Percentiles rank a stretch among this genome's conserved stretches.
Conservation (phyloP, 2,797 vertebrate genomes). For the Micromesistius poutassou region DNA sequence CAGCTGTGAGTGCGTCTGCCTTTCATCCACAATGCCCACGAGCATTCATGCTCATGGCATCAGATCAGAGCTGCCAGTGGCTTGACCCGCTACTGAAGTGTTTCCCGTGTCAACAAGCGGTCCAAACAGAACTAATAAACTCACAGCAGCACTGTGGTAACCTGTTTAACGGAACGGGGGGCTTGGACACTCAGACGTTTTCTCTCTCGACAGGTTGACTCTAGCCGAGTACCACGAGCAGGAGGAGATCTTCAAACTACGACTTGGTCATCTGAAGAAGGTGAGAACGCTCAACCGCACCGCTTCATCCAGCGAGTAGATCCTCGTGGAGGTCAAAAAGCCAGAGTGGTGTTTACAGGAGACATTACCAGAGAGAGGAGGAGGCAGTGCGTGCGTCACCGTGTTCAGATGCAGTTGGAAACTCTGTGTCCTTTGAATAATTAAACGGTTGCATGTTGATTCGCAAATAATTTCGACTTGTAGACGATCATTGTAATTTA, state of each 20-base stretch:
- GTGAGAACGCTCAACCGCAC: slow-evolving; percentile 62
- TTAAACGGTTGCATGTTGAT: background rate
- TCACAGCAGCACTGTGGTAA: background rate
- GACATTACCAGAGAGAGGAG: background rate
- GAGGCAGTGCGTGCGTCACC: background rate
- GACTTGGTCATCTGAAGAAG: slow-evolving; percentile 98
- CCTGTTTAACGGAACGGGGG: background rate
- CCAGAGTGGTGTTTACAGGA: background rate
- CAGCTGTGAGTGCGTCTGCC: slow-evolving; percentile 81
- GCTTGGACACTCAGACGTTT: background rate
- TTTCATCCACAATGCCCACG: background rate
- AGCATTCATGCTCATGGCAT: background rate
- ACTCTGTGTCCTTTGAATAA: background rate
- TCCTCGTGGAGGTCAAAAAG: background rate
- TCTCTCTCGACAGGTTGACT: slow-evolving; percentile 77
- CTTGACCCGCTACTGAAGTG: background rate
- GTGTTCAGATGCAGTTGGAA: background rate
- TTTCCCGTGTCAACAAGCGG: background rate
- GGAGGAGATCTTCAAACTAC: slow-evolving; percentile 99
- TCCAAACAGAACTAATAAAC: background rate
- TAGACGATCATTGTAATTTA: background rate
- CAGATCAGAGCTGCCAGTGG: background rate
- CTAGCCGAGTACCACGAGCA: slow-evolving; percentile 98
- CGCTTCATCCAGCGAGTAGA: background rate
- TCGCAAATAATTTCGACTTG: background rate